Evolutionary conservation across 1,140 invertebrate genomes (phyloP).

Genomic region (Hylaeus volcanicus): DNA sequence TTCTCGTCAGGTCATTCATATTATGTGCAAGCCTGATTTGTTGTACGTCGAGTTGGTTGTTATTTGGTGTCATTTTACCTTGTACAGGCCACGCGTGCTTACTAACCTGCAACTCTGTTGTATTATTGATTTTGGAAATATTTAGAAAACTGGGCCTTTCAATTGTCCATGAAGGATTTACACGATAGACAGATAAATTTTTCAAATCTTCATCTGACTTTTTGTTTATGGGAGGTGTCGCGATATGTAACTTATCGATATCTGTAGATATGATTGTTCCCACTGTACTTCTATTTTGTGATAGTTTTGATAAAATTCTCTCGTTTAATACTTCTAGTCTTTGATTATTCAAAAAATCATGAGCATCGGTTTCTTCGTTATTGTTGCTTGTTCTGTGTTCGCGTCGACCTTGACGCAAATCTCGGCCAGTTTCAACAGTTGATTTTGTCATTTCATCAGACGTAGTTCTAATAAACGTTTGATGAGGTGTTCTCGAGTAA

Average conservation of each 20-base stretch:
- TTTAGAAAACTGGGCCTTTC: constrained; percentile 55
- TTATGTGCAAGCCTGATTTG: neutral
- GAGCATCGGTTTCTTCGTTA: neutral
- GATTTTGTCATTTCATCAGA: neutral
- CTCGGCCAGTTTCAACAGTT: neutral
- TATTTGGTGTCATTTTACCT: constrained; percentile 72
- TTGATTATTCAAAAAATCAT: neutral
- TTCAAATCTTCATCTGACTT: neutral
- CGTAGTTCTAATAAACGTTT: neutral
- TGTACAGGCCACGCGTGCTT: constrained; percentile 64
- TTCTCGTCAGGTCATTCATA: neutral
- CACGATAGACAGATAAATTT: neutral
- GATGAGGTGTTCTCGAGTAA: constrained; percentile 2
- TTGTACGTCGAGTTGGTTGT: constrained; percentile 60
- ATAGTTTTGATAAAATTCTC: neutral
- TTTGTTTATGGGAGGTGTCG: neutral
- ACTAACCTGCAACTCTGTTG: constrained; percentile 61
- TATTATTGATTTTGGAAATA: constrained; percentile 66
- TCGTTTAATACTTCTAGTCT: neutral
- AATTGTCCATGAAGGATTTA: neutral
- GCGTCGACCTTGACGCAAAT: neutral
- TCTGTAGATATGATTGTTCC: neutral
- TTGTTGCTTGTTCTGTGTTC: neutral
- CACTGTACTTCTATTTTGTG: no score
- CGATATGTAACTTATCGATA: neutral